Evolutionary conservation across 2,797 vertebrate species (phyloP), one percentile per base, ranked within the genome.

Genomic region (Buceros bicornis): DNA sequence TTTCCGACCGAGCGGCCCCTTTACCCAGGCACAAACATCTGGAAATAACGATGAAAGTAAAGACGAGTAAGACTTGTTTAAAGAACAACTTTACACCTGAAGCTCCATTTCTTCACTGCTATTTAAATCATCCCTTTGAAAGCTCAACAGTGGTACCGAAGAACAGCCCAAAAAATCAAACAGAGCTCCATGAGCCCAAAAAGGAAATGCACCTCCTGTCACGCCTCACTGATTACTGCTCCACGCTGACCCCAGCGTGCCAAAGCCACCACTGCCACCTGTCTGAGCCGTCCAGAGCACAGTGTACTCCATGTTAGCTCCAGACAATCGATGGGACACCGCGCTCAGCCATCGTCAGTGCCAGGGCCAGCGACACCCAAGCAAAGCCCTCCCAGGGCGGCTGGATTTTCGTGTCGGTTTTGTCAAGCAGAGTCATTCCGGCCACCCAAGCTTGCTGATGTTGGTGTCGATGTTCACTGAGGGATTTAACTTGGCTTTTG

Each of bases 221-320:
- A 62, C 1, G 5, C 31, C 50, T 31, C 0, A 0, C 4, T 11
- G 71, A 50, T 61, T 5, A n/a, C 19, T n/a, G 9, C 54, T 67
- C 53, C 35, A 26, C 53, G 69, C 25, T 20, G 31, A 54, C 28
- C 29, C 5, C 33, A 4, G 62, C 0, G 31, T 8, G 69, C 25
- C 61, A 50, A 48, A 56, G 42, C 4, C 53, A 10, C 4, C 53
- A 10, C 60, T 40, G 12, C 4, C 26, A 42, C 47, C 28, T 2
- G 11, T 18, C 69, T 5, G 19, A 16, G 5, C 26, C 2, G 28
- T 48, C 8, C 4, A 2, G 47, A 37, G 28, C 17, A 5, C 0
- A 1, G 7, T 0, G 0, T 7, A 16, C 11, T 7, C 17, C 1
- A 8, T 20, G 4, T 24, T 7, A 43, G 5, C 71, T 48, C 17